These are phyloP conservation scores for Melikaiella ostensackeni DNA, from an alignment of 2,888 invertebrate species.

Conservation along the genomic window DNA sequence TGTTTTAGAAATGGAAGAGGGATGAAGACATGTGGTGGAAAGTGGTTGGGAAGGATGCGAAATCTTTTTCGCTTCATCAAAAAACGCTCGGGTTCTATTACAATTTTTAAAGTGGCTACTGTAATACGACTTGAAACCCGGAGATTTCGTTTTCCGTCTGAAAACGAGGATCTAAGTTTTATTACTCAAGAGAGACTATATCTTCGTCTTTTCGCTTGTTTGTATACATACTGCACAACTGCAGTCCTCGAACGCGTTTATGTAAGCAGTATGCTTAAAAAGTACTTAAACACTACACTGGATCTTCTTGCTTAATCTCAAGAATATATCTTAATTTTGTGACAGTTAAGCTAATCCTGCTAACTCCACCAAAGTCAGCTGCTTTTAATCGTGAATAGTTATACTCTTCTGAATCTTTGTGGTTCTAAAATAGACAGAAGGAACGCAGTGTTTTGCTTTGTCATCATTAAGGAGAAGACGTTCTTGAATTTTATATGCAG, in stretches of 20 bases:
- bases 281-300: constrained; percentile 6
- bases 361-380: constrained; percentile 20
- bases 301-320: constrained; percentile 18
- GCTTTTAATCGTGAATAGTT: constrained; percentile 1
- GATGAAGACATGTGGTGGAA: constrained; percentile 14
- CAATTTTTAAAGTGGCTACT: constrained; percentile 35
- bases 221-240: not conserved
- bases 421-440: constrained; percentile 9
- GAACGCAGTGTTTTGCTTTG: not conserved
- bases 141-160: constrained; percentile 8
- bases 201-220: not conserved
- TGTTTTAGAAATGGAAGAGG: constrained; percentile 26
- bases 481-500: not conserved
- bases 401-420: constrained; percentile 25
- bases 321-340: constrained; percentile 33
- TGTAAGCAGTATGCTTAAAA: constrained; percentile 27
- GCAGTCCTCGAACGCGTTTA: constrained; percentile 1
- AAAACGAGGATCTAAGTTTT: constrained; percentile 30
- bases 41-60: not conserved
- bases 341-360: constrained; percentile 14
- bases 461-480: not conserved
- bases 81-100: constrained; percentile 38
- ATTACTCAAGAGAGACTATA: not conserved
- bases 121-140: constrained; percentile 20
- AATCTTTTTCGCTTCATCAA: constrained; percentile 37